Conservation (phyloP, 1,140 invertebrate species). For the Steinernema khuongi region DNA sequence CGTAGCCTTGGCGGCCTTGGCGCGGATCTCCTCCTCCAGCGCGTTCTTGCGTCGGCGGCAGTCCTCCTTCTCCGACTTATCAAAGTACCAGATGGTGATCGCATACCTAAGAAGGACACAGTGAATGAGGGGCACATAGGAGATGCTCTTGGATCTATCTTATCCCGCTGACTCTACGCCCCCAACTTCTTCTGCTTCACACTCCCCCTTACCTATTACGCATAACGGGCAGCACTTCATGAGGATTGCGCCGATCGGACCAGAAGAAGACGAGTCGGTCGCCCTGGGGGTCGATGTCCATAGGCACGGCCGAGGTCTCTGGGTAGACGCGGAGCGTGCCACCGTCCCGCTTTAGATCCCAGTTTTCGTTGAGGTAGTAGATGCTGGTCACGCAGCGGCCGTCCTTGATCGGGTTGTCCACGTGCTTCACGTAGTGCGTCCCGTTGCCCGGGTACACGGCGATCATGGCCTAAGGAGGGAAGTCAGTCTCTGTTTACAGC, state of each 20-base stretch:
- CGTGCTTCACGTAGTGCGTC: conserved; percentile 87
- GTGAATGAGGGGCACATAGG: conserved; percentile 20
- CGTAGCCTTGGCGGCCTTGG: neutral
- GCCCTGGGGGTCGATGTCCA: conserved; percentile 84
- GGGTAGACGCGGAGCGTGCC: conserved; percentile 80
- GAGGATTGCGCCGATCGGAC: conserved; percentile 90
- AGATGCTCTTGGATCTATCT: conserved; percentile 9
- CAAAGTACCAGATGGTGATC: conserved; percentile 56
- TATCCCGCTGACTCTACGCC: neutral
- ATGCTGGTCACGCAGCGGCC: conserved; percentile 66
- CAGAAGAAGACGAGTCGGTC: conserved; percentile 92
- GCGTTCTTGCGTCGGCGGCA: neutral
- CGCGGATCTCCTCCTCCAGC: neutral
- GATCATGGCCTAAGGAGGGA: conserved; percentile 77
- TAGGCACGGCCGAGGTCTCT: conserved; percentile 71
- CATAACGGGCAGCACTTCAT: conserved; percentile 86
- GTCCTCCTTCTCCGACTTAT: conserved; percentile 38
- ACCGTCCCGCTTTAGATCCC: conserved; percentile 72
- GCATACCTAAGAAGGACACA: conserved; percentile 44
- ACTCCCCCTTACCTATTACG: conserved; percentile 65
- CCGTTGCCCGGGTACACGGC: conserved; percentile 88
- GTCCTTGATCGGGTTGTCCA: conserved; percentile 93
- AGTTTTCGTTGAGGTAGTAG: conserved; percentile 89
- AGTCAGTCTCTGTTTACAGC: neutral
- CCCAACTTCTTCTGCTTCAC: neutral